phyloP scores from a whole-genome alignment of 2,888 invertebrate genomes.

The Brachycybe producta region DNA sequence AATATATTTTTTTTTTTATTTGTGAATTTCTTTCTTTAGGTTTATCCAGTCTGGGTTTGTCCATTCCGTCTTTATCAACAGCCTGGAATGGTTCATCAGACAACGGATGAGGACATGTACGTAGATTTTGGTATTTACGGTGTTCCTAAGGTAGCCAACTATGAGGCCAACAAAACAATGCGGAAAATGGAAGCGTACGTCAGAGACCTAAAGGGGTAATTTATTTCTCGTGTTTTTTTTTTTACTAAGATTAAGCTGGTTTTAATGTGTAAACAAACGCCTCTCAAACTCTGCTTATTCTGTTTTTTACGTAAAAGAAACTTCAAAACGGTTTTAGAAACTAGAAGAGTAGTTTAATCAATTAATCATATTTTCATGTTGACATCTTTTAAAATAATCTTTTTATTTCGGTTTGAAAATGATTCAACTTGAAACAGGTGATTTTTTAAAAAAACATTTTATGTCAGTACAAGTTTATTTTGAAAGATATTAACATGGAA shows the following conservation, averaged over 20 bases:
- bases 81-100: slow-evolving; percentile 57
- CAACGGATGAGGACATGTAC: slow-evolving; percentile 46
- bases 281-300: no score
- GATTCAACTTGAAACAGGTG: no score
- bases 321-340: no score
- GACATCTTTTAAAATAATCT: no score
- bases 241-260: background rate
- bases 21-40: slow-evolving; percentile 36
- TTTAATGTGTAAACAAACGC: background rate
- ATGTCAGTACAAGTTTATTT: no score
- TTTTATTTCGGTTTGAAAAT: no score
- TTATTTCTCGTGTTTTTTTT: slow-evolving; percentile 8
- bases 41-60: slow-evolving; percentile 72
- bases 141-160: slow-evolving; percentile 49
- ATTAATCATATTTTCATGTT: no score
- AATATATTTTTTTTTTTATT: background rate
- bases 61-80: slow-evolving; percentile 55
- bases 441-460: no score
- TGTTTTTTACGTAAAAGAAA: no score
- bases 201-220: slow-evolving; percentile 47
- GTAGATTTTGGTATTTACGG: slow-evolving; percentile 74
- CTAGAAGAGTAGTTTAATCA: no score
- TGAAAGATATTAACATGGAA: no score
- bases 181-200: slow-evolving; percentile 57
- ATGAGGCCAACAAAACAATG: slow-evolving; percentile 50